A percentile compares a stretch with the other conserved stretches of the same genome.
phyloP scores from a whole-genome alignment of 2,888 invertebrate species.

The Sinopyrophorus schimmeli region DNA sequence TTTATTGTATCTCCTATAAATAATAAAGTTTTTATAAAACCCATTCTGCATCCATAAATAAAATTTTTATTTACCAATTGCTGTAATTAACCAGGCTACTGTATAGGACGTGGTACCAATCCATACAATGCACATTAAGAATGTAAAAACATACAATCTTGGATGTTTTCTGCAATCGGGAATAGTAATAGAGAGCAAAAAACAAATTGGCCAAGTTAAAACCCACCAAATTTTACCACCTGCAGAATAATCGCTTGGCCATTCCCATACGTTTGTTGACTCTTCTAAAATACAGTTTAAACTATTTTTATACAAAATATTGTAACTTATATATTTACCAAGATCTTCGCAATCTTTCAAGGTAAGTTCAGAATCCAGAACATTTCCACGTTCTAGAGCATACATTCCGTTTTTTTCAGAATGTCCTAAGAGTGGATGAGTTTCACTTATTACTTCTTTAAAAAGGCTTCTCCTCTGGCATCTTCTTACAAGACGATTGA shows the following conservation, averaged over 20 bases:
- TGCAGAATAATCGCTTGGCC: constrained; percentile 59
- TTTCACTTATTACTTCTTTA: constrained; percentile 60
- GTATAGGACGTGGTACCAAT: constrained; percentile 79
- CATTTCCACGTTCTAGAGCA: constrained; percentile 27
- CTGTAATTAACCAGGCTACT: constrained; percentile 72
- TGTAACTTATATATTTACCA: constrained; percentile 45
- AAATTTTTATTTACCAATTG: too few species aligned
- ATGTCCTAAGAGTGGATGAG: constrained; percentile 49
- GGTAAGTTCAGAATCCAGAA: constrained; percentile 48
- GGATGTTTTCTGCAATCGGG: constrained; percentile 73
- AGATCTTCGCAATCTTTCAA: constrained; percentile 54
- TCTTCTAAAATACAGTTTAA: constrained; percentile 43
- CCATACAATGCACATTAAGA: constrained; percentile 81
- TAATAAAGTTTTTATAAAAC: too few species aligned
- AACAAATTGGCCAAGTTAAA: constrained; percentile 74
- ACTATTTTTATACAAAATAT: not conserved
- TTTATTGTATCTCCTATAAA: constrained; percentile 80
- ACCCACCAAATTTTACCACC: constrained; percentile 61
- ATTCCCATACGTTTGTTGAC: constrained; percentile 59
- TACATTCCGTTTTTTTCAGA: constrained; percentile 23
- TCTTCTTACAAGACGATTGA: constrained; percentile 57
- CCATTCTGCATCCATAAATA: too few species aligned
- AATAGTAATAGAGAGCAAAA: constrained; percentile 71
- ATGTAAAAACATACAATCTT: constrained; percentile 68
- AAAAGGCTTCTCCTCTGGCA: constrained; percentile 58